Evolutionary conservation across 2,888 invertebrate species (phyloP).

Genomic region (Ophioninae sp.): DNA sequence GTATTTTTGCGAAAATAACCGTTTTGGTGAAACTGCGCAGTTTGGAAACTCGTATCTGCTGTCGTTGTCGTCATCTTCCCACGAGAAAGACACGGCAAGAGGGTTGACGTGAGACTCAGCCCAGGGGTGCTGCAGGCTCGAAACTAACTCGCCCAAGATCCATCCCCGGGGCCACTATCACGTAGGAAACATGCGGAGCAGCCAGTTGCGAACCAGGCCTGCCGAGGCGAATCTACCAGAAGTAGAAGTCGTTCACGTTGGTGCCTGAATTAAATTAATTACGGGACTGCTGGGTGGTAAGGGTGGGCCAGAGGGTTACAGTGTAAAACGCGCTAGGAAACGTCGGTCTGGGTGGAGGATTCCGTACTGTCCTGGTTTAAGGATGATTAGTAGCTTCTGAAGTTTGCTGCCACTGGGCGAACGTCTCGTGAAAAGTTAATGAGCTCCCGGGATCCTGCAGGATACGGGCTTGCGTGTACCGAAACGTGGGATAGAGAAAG

Average conservation of each 20-base stretch:
- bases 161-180: constrained; percentile 25
- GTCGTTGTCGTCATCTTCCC: constrained; percentile 28
- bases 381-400: constrained; percentile 66
- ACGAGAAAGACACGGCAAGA: constrained; percentile 17
- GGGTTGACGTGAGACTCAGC: constrained; percentile 21
- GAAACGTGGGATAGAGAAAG: background rate
- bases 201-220: constrained; percentile 47
- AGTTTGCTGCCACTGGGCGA: constrained; percentile 56
- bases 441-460: constrained; percentile 43
- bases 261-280: constrained; percentile 67
- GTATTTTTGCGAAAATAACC: background rate
- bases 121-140: constrained; percentile 54
- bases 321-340: constrained; percentile 19
- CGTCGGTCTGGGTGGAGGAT: constrained; percentile 41
- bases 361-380: constrained; percentile 64
- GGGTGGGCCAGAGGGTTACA: constrained; percentile 52
- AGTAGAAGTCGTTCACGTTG: constrained; percentile 62
- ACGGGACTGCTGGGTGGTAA: constrained; percentile 54
- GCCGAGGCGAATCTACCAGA: constrained; percentile 54
- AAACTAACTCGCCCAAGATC: constrained; percentile 48
- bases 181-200: constrained; percentile 16
- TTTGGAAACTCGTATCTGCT: background rate
- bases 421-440: constrained; percentile 62
- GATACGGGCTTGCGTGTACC: constrained; percentile 7
- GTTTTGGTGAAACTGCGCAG: background rate